A percentile compares a stretch with the other conserved stretches of the same genome.
phyloP scores from a whole-genome alignment of 1,140 invertebrate species.

The Potamilus streckersoni region DNA sequence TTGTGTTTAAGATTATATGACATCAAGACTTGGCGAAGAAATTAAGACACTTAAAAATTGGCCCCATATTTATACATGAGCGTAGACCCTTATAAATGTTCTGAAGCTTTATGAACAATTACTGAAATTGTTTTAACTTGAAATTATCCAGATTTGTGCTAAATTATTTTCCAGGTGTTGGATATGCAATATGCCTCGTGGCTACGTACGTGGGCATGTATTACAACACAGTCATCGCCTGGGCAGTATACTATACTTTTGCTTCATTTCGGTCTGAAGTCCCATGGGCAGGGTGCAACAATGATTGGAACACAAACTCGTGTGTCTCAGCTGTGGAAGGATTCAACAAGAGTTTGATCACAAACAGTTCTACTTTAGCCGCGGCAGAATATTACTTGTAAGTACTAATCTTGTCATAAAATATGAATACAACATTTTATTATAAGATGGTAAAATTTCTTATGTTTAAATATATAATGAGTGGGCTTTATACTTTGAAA shows the following conservation, averaged over 20 bases:
- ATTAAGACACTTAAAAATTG: no score
- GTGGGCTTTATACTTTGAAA: no score
- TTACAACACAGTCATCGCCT: conserved; percentile 98
- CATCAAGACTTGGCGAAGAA: no score
- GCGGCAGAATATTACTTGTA: conserved; percentile 45
- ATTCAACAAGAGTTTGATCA: conserved; percentile 35
- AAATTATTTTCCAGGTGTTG: conserved; percentile 79
- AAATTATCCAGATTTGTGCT: no score
- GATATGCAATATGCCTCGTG: conserved; percentile 95
- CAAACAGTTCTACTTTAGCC: conserved; percentile 42
- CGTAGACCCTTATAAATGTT: no score
- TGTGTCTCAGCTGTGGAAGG: conserved; percentile 70
- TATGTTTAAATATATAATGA: not conserved
- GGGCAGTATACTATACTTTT: conserved; percentile 93
- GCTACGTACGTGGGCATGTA: conserved; percentile 98
- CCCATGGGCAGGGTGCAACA: conserved; percentile 92
- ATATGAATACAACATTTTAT: not conserved
- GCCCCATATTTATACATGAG: no score
- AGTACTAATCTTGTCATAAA: not conserved
- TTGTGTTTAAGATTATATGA: no score
- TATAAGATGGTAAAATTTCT: not conserved
- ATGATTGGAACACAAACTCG: conserved; percentile 88
- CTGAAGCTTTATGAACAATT: no score
- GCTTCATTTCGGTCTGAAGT: conserved; percentile 74
- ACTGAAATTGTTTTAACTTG: no score